Evolutionary conservation across 2,888 invertebrate genomes (phyloP).

Genomic region (Alsophila aescularia): DNA sequence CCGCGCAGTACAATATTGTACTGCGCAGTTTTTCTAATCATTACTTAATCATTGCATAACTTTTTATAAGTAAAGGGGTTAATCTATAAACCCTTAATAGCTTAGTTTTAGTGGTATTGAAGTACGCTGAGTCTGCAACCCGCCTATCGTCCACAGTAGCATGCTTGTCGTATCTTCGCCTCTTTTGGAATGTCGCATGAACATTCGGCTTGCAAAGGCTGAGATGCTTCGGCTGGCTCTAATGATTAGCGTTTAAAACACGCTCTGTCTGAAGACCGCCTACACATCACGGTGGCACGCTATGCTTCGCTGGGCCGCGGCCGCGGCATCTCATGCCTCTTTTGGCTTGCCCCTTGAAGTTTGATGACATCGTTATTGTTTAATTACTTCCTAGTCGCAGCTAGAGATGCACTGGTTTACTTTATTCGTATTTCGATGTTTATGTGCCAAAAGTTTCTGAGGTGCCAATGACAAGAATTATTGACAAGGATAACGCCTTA

Average conservation of each 20-base stretch:
- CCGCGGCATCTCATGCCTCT: conserved; percentile 30
- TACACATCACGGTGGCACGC: conserved; percentile 6
- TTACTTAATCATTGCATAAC: too few species aligned
- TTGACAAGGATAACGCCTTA: too few species aligned
- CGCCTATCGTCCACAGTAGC: neutral
- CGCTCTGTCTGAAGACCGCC: neutral
- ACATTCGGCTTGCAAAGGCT: neutral
- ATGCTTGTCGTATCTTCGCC: conserved; percentile 7
- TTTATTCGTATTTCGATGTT: neutral
- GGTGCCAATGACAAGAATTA: too few species aligned
- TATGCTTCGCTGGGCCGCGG: neutral
- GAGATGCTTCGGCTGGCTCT: too few species aligned
- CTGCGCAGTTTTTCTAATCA: too few species aligned
- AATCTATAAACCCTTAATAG: too few species aligned
- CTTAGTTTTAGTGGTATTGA: neutral
- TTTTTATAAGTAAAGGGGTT: too few species aligned
- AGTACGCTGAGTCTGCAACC: conserved; percentile 1
- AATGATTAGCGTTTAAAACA: too few species aligned
- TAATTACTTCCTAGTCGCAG: conserved; percentile 40
- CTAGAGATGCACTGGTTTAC: neutral
- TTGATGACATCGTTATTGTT: conserved; percentile 36
- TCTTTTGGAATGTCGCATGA: conserved; percentile 5
- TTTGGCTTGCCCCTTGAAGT: conserved; percentile 21
- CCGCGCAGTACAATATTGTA: too few species aligned
- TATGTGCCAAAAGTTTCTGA: too few species aligned